Base-by-base conservation (phyloP, 2,888 invertebrate species). In the Brachyptera putata region DNA sequence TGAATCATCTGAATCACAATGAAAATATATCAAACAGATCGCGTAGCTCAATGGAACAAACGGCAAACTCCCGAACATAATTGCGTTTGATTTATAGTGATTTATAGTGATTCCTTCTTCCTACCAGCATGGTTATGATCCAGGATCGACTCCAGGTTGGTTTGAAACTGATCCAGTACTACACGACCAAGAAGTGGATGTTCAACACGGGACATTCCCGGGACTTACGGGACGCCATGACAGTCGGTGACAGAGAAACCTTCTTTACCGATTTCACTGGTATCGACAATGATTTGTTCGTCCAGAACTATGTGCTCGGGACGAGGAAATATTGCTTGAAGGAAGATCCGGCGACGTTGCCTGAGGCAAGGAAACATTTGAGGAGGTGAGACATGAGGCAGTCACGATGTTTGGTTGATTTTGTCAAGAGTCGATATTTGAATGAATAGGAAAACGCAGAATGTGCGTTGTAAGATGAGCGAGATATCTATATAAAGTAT, bases 131-230 rank as follows among this genome's bases (percentile, higher is more conserved):
- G 74, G 76, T 77, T 43, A 71, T 71, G 61, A 71, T 75, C 36
- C 76, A 76, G 63, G 71, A 72, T 62, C 72, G 72, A 60, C 69
- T 78, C 25, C 76, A 76, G 64, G 69, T 70, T 57, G 72, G 76
- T 1, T 69, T 77, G 61, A 69, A 70, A 48, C 70, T 71, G 25
- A 67, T 78, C 64, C 72, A 75, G 56, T 78, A 75, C 68, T 79
- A 79, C 69, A 77, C 77, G 5, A 72, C 72, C 26, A 73, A 75
- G 56, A 73, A 76, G 46, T 78, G 78, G 78, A 69, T 72, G 41
- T 78, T 78, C 74, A 72, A 71, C 59, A 68, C 66, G 36, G 65
- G 66, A 30, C 70, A 71, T 57, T 65, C 70, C 11, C 61, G 65
- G 48, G 56, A 61, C 21, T 59, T 72, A 21, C 64, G 67, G 60